phyloP scores from a whole-genome alignment of 2,888 invertebrate species.

The Allophyes oxyacanthae region DNA sequence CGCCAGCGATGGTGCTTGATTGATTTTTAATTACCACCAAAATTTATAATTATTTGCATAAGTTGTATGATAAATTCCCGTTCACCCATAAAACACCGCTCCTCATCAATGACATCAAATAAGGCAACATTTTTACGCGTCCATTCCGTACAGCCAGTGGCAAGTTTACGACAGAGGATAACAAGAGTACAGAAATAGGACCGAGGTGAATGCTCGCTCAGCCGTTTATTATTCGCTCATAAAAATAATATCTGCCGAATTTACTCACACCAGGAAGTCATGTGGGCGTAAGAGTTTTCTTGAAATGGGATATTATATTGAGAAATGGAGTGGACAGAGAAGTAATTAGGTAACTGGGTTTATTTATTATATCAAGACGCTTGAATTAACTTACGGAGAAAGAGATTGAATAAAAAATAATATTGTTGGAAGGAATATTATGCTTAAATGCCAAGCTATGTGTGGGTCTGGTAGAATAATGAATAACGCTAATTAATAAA shows the following conservation, averaged over 20 bases:
- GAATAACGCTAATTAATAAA: too few relatives aligned
- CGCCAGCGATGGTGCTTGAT: too few relatives aligned
- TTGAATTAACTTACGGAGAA: too few relatives aligned
- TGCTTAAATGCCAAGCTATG: too few relatives aligned
- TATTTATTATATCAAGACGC: not conserved
- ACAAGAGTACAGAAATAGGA: conserved; percentile 64
- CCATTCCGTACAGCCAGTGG: conserved; percentile 51
- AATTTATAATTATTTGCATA: not conserved
- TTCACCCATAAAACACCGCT: conserved; percentile 34
- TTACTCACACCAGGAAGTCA: conserved; percentile 40
- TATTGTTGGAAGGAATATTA: too few relatives aligned
- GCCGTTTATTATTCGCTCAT: conserved; percentile 72
- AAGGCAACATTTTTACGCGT: conserved; percentile 38
- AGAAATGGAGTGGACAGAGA: too few relatives aligned
- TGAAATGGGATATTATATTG: conserved; percentile 40
- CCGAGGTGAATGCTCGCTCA: conserved; percentile 73
- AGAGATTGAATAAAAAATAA: too few relatives aligned
- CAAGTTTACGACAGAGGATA: conserved; percentile 65
- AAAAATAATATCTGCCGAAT: conserved; percentile 70
- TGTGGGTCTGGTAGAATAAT: too few relatives aligned
- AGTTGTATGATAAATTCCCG: conserved; percentile 16
- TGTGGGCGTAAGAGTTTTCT: conserved; percentile 26
- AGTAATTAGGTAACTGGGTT: not conserved
- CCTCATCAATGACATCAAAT: conserved; percentile 37
- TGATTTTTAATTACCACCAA: not conserved